Base-by-base conservation (phyloP, 2,888 invertebrate genomes). In the Oligia fasciuncula region DNA sequence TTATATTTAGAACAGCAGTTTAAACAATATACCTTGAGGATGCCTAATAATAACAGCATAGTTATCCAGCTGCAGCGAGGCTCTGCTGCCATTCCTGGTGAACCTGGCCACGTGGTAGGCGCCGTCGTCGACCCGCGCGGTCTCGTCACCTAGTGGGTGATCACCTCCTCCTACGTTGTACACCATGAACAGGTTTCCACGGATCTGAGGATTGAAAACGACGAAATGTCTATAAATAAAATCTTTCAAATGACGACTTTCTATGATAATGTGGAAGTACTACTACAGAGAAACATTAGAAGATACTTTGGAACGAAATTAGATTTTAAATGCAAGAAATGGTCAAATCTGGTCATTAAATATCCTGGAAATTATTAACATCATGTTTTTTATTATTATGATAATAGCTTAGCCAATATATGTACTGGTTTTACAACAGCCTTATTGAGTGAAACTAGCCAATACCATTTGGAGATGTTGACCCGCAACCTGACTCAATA, bases 91-190 rank as follows among this genome's bases (percentile, higher is more conserved):
- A 77, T 98, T 98, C 87, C 99, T 97, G 6, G 98, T 98, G 94
- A 99, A 99, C 88, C 99, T 97, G 2, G 99, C 98, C 65, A 99
- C 99, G 96, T 99, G 99, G 95, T 99, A 99, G 66, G 98, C 98
- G 87, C 99, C 99, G 92, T 99, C 99, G 92, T 99, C 99, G 9
- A 99, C 98, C 93, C 98, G 98, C 6, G 98, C 98, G n/a, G 98
- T 98, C 90, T 98, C 98, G 92, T 99, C 99, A 1, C 98, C 99
- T 49, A 99, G 97, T 0, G 99, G 99, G 92, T 99, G 98, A 92
- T 99, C 99, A 77, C 98, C 98, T 0, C 98, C 98, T 0, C 99
- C 99, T 95, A 99, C 98, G 94, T 99, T 99, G 96, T 99, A 99
- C 8, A 99, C 98, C 96, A 98, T 98, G 93, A 99, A 98, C 11